These are phyloP conservation scores for Pandemis cinnamomeana DNA, from an alignment of 2,888 invertebrate genomes.

Conservation along the genomic window DNA sequence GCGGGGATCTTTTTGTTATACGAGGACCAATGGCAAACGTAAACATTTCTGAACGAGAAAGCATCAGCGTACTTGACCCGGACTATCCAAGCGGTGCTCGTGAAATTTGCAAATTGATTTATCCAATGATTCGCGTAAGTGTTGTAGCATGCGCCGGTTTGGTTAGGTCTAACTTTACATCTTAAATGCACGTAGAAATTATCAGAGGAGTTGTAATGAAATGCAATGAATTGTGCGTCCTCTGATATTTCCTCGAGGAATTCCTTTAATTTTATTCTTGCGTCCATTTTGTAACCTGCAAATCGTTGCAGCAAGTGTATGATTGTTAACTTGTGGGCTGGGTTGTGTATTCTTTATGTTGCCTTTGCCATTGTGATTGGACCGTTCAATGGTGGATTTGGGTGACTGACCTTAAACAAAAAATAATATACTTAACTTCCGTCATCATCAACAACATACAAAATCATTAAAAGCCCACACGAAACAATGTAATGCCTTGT, in stretches of 20 bases:
- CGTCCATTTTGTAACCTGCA: constrained; percentile 43
- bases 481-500: too few species aligned
- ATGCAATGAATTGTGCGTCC: constrained; percentile 46
- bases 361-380: too few species aligned
- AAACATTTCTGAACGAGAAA: constrained; percentile 52
- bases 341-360: too few species aligned
- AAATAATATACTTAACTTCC: too few species aligned
- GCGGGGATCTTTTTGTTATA: constrained; percentile 47
- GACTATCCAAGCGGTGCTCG: constrained; percentile 55
- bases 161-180: constrained; percentile 49
- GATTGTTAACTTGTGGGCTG: too few species aligned
- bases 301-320: too few species aligned
- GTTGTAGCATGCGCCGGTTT: constrained; percentile 46
- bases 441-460: too few species aligned
- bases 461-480: too few species aligned
- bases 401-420: too few species aligned
- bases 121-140: constrained; percentile 51
- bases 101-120: constrained; percentile 53
- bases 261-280: constrained; percentile 46
- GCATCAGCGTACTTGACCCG: constrained; percentile 46
- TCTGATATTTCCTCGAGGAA: constrained; percentile 50
- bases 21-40: constrained; percentile 50
- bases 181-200: constrained; percentile 47
- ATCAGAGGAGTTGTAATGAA: constrained; percentile 52
- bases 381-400: too few species aligned